Percentiles rank a stretch among this genome's conserved stretches.
Evolutionary conservation across 2,888 invertebrate species (phyloP).

Genomic region (Cosmia trapezina): DNA sequence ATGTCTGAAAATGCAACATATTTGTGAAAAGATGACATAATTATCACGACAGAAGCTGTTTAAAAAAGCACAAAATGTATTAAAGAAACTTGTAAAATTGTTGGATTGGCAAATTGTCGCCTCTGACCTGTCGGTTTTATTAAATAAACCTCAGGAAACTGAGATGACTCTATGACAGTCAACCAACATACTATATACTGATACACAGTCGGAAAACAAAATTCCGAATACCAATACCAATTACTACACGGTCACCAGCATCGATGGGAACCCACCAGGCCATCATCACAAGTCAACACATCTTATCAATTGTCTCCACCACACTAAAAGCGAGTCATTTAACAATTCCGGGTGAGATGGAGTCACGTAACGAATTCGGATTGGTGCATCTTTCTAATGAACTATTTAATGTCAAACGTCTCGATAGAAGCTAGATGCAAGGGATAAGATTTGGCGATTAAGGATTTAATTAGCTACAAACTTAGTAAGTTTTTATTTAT

Average conservation of each 20-base stretch:
- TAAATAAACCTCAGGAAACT: not conserved
- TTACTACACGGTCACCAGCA: slow-evolving; percentile 7
- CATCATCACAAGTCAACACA: slow-evolving; percentile 37
- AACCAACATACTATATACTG: not conserved
- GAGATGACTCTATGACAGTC: not conserved
- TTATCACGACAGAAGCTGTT: not conserved
- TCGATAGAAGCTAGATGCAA: slow-evolving; percentile 53
- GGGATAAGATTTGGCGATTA: slow-evolving; percentile 67
- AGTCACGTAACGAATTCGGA: slow-evolving; percentile 87
- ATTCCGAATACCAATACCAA: slow-evolving; percentile 9
- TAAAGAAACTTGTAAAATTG: not conserved
- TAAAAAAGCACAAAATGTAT: not conserved
- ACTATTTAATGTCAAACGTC: slow-evolving; percentile 86
- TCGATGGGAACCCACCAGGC: slow-evolving; percentile 19
- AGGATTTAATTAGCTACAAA: too few relatives aligned
- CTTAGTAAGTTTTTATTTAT: too few relatives aligned
- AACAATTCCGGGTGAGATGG: slow-evolving; percentile 80
- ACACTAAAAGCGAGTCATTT: slow-evolving; percentile 74
- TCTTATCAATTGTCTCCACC: slow-evolving; percentile 73
- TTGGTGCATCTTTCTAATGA: slow-evolving; percentile 87
- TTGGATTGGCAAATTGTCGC: not conserved
- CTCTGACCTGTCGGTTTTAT: not conserved
- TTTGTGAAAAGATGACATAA: not conserved
- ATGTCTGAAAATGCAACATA: not conserved
- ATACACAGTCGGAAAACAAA: not conserved